Conservation (phyloP, 2,888 invertebrate species). For the Odontothrips loti region DNA sequence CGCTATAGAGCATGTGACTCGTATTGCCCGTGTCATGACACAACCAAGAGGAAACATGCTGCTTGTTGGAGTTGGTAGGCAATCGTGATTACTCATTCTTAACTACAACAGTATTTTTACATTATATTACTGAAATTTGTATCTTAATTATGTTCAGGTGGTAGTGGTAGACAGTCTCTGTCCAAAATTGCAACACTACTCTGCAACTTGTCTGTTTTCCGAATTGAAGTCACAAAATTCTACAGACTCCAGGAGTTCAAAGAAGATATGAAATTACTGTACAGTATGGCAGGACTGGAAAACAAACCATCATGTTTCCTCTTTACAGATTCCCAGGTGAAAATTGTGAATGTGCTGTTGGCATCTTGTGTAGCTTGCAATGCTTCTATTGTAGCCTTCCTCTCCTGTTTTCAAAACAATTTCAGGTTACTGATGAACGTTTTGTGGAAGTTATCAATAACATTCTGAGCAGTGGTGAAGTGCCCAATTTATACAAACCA, state of each 20-base stretch:
- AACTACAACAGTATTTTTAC: not conserved
- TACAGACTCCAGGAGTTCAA: slow-evolving; percentile 73
- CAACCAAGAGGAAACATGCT: slow-evolving; percentile 78
- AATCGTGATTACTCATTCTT: not conserved
- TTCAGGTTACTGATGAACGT: slow-evolving; percentile 66
- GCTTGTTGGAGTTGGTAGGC: slow-evolving; percentile 70
- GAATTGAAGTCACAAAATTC: slow-evolving; percentile 73
- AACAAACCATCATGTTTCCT: slow-evolving; percentile 72
- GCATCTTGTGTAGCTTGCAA: not conserved
- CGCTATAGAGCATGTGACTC: slow-evolving; percentile 79
- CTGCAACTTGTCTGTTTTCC: slow-evolving; percentile 71
- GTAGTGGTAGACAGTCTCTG: slow-evolving; percentile 78
- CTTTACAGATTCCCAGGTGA: slow-evolving; percentile 75
- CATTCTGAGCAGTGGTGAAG: slow-evolving; percentile 80
- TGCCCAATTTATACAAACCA: slow-evolving; percentile 78
- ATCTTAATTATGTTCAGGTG: slow-evolving; percentile 52
- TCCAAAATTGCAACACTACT: slow-evolving; percentile 73
- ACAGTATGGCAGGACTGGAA: slow-evolving; percentile 68
- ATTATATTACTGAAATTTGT: not conserved
- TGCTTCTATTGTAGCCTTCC: not conserved
- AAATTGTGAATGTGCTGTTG: not conserved
- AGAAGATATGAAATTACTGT: slow-evolving; percentile 75
- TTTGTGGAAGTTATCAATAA: slow-evolving; percentile 88
- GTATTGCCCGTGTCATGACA: slow-evolving; percentile 76
- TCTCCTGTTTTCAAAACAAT: slow-evolving; percentile 17